These are phyloP conservation scores for Buphagus erythrorhynchus DNA, from an alignment of 2,797 vertebrate species.

Conservation along the genomic window DNA sequence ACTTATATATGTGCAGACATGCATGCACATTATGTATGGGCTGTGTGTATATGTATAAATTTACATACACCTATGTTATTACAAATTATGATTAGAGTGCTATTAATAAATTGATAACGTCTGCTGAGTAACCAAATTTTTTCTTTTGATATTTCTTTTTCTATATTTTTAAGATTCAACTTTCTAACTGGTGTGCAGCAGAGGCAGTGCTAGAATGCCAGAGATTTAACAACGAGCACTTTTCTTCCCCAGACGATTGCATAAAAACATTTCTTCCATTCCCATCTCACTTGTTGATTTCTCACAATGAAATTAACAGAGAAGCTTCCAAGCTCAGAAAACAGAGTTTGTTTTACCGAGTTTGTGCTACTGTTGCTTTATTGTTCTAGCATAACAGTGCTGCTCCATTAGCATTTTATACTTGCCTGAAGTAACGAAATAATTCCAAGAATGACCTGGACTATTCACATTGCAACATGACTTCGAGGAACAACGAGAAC, in stretches of 20 bases:
- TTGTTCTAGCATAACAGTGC: slow-evolving; percentile 30
- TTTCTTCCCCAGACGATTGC: slow-evolving; percentile 20
- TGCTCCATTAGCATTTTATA: slow-evolving; percentile 19
- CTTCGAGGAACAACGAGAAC: not conserved
- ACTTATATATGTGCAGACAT: slow-evolving; percentile 78
- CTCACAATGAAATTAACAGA: slow-evolving; percentile 34
- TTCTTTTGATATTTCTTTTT: slow-evolving; percentile 58
- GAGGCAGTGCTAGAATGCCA: slow-evolving; percentile 51
- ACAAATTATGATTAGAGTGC: slow-evolving; percentile 68
- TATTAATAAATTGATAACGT: slow-evolving; percentile 72
- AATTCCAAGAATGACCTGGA: slow-evolving; percentile 38
- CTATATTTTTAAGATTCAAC: slow-evolving; percentile 30
- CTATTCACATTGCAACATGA: slow-evolving; percentile 1
- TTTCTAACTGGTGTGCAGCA: slow-evolving; percentile 48
- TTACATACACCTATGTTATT: slow-evolving; percentile 68
- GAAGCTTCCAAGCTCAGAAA: slow-evolving; percentile 4
- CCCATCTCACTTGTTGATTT: slow-evolving; percentile 40
- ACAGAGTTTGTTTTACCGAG: not conserved
- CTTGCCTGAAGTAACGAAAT: not conserved
- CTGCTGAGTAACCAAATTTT: slow-evolving; percentile 73
- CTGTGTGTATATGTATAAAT: slow-evolving; percentile 80
- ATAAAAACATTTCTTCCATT: slow-evolving; percentile 44
- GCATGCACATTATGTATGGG: slow-evolving; percentile 64
- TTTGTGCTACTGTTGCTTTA: slow-evolving; percentile 21
- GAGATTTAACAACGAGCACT: slow-evolving; percentile 18